A percentile compares a stretch with the other conserved stretches of the same genome.
phyloP scores from a whole-genome alignment of 2,113 vertebrate species.

The Myiopsitta monachus region DNA sequence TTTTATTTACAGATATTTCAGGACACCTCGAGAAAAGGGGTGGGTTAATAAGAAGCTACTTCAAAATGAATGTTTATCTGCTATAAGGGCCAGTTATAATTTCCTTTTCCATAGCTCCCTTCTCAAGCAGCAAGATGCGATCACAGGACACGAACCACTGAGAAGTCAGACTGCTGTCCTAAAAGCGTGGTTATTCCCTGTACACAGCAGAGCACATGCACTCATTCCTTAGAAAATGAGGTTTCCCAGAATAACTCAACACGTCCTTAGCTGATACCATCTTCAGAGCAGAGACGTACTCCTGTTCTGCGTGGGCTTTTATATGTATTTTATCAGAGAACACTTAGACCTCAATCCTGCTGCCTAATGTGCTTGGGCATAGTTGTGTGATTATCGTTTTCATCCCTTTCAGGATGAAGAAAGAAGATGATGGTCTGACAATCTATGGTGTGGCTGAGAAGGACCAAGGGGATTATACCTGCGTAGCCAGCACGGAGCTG shows the following conservation, averaged over 20 bases:
- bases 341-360: not conserved
- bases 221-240: constrained; percentile 10
- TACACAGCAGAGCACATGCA: not conserved
- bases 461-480: constrained; percentile 91
- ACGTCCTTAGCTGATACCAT: not conserved
- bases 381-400: not conserved
- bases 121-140: not conserved
- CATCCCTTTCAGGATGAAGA: constrained; percentile 80
- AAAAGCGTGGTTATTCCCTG: not conserved
- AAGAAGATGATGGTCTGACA: constrained; percentile 85
- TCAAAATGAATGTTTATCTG: not conserved
- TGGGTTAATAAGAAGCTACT: not conserved
- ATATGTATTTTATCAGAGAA: not conserved
- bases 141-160: not conserved
- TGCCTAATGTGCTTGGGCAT: not conserved
- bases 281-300: not conserved
- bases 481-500: constrained; percentile 87
- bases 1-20: not conserved
- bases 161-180: not conserved
- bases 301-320: not conserved
- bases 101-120: not conserved
- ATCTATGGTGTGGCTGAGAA: constrained; percentile 84
- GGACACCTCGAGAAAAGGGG: not conserved
- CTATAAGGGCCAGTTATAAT: not conserved
- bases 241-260: not conserved